Percentiles rank a stretch among this genome's conserved stretches.
Conservation (phyloP, 2,797 vertebrate genomes). For the Falco cherrug region DNA sequence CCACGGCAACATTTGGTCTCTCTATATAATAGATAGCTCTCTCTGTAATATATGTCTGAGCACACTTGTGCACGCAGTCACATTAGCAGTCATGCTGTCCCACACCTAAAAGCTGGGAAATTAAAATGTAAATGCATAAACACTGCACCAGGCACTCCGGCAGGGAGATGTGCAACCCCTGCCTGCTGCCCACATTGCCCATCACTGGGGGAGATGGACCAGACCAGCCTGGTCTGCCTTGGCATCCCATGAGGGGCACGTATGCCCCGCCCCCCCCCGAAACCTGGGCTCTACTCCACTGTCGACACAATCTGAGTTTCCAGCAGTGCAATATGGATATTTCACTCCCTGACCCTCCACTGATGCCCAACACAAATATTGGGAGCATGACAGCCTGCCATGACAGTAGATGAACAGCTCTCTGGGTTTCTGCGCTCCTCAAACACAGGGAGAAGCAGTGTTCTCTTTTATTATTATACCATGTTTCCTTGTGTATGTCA, state of each 20-base stretch:
- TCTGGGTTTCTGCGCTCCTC: neutral
- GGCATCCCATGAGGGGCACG: fast-evolving
- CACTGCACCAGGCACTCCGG: fast-evolving
- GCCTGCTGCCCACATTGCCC: neutral
- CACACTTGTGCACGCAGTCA: neutral
- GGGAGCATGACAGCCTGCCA: neutral
- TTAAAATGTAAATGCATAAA: neutral
- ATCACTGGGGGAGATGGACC: neutral
- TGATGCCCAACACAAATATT: neutral
- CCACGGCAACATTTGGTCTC: conserved; percentile 17
- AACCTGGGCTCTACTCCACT: neutral
- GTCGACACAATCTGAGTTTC: neutral
- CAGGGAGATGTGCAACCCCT: fast-evolving
- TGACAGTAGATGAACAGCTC: neutral
- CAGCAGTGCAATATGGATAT: neutral
- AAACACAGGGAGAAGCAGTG: neutral
- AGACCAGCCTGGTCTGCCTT: neutral
- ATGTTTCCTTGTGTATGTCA: conserved; percentile 56
- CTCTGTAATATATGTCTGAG: neutral
- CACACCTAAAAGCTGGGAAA: neutral
- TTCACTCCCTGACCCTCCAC: neutral
- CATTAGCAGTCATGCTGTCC: neutral
- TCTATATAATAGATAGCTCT: neutral
- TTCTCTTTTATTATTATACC: conserved; percentile 62
- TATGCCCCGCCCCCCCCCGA: neutral